phyloP scores from a whole-genome alignment of 2,113 vertebrate genomes.

The Petaurus breviceps region DNA sequence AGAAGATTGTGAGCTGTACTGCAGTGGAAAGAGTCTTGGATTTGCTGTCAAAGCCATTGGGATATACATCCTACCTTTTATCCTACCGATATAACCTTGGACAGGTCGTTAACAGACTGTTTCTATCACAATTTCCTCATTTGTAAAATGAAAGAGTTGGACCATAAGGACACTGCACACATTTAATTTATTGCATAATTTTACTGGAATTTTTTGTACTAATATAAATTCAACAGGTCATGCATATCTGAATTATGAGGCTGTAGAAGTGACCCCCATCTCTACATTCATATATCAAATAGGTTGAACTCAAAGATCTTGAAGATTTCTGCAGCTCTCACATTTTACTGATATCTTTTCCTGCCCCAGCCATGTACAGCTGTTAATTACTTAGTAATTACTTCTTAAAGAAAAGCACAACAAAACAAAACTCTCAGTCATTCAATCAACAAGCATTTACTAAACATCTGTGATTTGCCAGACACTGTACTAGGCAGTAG shows the following conservation, averaged over 20 bases:
- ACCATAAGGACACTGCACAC: neutral
- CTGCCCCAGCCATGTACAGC: neutral
- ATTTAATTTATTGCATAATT: neutral
- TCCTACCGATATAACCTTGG: neutral
- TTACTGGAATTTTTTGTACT: neutral
- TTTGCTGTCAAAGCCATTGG: neutral
- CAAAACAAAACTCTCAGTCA: neutral
- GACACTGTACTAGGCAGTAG: neutral
- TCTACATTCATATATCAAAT: neutral
- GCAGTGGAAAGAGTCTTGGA: neutral
- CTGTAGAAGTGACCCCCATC: neutral
- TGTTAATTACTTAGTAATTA: neutral
- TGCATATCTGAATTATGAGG: neutral
- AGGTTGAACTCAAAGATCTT: neutral
- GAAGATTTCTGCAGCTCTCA: neutral
- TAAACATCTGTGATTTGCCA: neutral
- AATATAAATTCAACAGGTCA: neutral
- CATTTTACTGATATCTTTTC: no score
- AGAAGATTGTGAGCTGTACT: neutral
- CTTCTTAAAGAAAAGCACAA: neutral
- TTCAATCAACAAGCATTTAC: neutral
- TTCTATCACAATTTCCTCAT: neutral
- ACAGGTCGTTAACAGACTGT: neutral
- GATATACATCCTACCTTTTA: neutral
- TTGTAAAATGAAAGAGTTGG: neutral